Evolutionary conservation across 2,888 invertebrate species (phyloP), one percentile per base, ranked within the genome.

Genomic region (Trissoscelio sp.): DNA sequence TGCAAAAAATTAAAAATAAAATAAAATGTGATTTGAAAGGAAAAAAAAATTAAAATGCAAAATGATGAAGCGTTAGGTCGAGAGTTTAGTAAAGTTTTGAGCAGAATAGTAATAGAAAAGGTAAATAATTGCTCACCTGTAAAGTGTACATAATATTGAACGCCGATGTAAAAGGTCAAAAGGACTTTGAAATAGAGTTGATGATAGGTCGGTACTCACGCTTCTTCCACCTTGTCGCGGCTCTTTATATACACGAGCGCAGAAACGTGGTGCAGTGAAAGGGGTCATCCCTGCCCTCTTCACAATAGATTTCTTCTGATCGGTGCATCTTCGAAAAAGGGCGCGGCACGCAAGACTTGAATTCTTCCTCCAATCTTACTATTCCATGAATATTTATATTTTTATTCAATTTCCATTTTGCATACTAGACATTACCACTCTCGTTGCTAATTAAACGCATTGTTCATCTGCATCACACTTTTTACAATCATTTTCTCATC

Each of bases 201-300:
- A 88, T 87, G 90, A 89, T 90, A 87, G 87, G 88, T 88, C 88
- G 89, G 86, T 89, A 90, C 90, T 90, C 89, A 88, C 90, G 90
- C 86, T 87, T 90, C 89, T 88, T 90, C 89, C 87, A 88, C 86
- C 87, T 89, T 89, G 88, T 89, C 88, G 86, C 88, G 89, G 88
- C 90, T 90, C 90, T 89, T 90, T 90, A 90, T 90, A 90, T 90
- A 90, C 90, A 87, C 89, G 88, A 85, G 85, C 87, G 86, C 85
- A 87, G 86, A 87, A 90, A 89, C 90, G 87, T 89, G 88, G 87
- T 89, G 86, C 88, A 90, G 91, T 91, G 91, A 91, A 91, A 91
- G 91, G 91, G 91, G 91, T 91, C 91, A 91, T 91, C 91, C 91
- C 91, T 91, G 91, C 91, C 90, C 87, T 89, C 88, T 88, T 89